These are phyloP conservation scores for Kryphioiulus occultus DNA, from an alignment of 2,888 invertebrate genomes.

Conservation along the genomic window DNA sequence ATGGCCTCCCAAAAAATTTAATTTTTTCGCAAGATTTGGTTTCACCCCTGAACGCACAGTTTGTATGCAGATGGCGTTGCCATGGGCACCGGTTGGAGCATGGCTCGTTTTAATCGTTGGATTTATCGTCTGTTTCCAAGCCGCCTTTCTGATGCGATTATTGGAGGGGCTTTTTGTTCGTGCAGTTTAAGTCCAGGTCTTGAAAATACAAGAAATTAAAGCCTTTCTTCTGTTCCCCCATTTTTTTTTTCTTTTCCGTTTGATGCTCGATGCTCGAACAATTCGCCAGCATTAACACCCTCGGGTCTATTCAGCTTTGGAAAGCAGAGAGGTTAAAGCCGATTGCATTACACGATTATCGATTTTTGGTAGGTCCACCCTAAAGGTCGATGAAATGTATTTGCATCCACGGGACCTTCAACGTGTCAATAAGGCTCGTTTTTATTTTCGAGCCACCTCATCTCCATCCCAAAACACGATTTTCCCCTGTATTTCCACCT, in stretches of 20 bases:
- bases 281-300: not conserved
- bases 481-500: not conserved
- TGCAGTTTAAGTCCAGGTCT: not conserved
- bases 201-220: conserved; percentile 31
- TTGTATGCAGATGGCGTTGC: not conserved
- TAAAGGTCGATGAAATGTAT: conserved; percentile 7
- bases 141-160: not conserved
- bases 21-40: not conserved
- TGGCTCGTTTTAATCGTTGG: not conserved
- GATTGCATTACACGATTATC: conserved; percentile 18
- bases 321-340: conserved; percentile 8
- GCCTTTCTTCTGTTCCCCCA: not conserved
- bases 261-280: not conserved
- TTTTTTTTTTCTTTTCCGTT: not conserved
- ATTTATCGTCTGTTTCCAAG: not conserved
- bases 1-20: not conserved
- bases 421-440: conserved; percentile 11
- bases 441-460: not conserved
- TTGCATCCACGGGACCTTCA: conserved; percentile 6
- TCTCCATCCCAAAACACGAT: not conserved
- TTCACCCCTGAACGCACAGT: not conserved
- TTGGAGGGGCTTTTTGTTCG: not conserved
- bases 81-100: not conserved
- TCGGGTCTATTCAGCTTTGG: not conserved
- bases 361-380: not conserved